phyloP scores from a whole-genome alignment of 2,113 vertebrate species.

The Burhinus oedicnemus region DNA sequence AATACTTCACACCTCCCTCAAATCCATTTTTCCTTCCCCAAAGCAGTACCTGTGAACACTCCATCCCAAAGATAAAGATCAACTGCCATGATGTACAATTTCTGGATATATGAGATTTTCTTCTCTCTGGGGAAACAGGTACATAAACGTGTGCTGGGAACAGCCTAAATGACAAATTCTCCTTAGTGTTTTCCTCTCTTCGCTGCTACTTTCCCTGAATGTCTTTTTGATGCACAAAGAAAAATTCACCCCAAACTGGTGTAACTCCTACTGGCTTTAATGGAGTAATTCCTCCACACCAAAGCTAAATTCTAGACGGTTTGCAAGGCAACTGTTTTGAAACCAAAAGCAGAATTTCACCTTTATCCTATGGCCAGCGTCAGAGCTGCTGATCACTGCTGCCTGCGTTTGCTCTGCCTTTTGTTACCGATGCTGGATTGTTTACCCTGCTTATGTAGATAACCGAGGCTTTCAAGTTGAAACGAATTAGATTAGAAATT shows the following conservation, averaged over 20 bases:
- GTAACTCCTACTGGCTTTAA: neutral
- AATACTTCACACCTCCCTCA: neutral
- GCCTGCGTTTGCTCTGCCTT: neutral
- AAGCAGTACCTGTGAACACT: neutral
- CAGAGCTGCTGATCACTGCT: neutral
- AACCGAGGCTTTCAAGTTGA: neutral
- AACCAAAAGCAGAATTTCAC: neutral
- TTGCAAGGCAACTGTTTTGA: rapidly evolving
- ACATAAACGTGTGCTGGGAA: neutral
- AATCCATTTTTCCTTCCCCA: neutral
- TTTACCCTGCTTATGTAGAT: neutral
- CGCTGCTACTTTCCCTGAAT: neutral
- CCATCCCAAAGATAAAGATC: neutral
- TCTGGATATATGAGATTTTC: neutral
- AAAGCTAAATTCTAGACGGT: neutral
- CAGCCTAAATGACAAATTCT: neutral
- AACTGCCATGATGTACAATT: rapidly evolving
- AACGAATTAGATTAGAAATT: constrained; percentile 11
- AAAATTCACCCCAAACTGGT: neutral
- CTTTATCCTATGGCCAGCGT: neutral
- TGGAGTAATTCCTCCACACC: neutral
- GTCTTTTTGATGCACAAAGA: neutral
- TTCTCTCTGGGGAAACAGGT: neutral
- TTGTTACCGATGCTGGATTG: neutral
- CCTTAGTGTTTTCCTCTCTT: neutral